These are phyloP conservation scores for Araneus ventricosus DNA, from an alignment of 1,140 invertebrate genomes.

Conservation along the genomic window DNA sequence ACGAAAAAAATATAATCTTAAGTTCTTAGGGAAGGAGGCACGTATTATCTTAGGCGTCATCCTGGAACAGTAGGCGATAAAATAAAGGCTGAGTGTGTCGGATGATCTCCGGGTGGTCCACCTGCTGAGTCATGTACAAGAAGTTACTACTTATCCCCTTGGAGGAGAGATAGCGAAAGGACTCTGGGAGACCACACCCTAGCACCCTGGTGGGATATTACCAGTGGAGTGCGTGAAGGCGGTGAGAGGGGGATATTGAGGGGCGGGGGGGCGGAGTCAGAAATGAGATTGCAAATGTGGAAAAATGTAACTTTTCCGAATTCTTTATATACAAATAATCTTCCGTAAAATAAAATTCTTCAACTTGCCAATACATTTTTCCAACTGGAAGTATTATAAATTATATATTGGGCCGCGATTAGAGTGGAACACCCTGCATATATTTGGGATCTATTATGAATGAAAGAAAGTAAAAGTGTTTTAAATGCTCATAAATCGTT, in stretches of 20 bases:
- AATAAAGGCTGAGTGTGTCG: slow-evolving; percentile 18
- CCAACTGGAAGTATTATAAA: no score
- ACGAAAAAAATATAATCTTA: no score
- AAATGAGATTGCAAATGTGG: neutral
- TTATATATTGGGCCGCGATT: no score
- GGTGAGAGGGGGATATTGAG: no score
- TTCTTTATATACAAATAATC: neutral
- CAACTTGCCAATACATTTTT: no score
- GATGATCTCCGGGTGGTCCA: slow-evolving; percentile 5
- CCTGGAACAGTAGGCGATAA: slow-evolving; percentile 36
- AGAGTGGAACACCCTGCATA: no score
- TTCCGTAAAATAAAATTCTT: neutral
- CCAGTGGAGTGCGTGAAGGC: neutral
- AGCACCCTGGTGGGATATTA: neutral
- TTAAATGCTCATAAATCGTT: no score
- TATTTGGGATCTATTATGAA: no score
- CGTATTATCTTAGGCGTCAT: neutral
- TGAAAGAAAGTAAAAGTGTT: no score
- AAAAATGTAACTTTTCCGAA: neutral
- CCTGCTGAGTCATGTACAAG: slow-evolving; percentile 26
- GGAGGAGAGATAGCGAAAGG: neutral
- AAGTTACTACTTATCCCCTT: neutral
- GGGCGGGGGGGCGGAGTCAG: neutral
- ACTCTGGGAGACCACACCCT: slow-evolving; percentile 37
- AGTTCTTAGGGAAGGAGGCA: neutral